Conservation (phyloP, 2,888 invertebrate genomes). For the Apamea crenata region DNA sequence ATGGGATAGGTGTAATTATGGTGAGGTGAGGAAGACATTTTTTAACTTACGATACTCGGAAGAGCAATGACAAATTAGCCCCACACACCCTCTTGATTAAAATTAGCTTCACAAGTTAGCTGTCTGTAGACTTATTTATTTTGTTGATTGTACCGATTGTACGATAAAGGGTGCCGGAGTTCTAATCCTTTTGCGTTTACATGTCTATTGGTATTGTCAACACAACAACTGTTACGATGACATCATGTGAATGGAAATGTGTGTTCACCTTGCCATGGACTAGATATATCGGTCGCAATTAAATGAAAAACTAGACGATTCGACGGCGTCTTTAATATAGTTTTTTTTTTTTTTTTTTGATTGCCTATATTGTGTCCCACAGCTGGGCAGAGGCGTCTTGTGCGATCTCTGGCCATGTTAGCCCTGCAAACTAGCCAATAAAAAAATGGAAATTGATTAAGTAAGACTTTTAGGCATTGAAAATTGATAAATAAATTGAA, state of each 20-base stretch:
- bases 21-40: too few species aligned
- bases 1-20: not conserved
- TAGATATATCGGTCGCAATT: conserved; percentile 30
- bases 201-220: conserved; percentile 74
- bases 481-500: not conserved
- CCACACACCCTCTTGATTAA: not conserved
- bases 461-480: too few species aligned
- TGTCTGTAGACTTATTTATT: not conserved
- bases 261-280: conserved; percentile 54
- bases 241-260: conserved; percentile 66
- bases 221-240: conserved; percentile 70
- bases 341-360: too few species aligned
- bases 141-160: conserved; percentile 28
- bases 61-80: not conserved
- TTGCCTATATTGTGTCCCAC: too few species aligned
- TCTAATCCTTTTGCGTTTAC: conserved; percentile 72
- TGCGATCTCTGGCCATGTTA: too few species aligned
- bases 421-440: too few species aligned
- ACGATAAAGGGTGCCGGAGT: conserved; percentile 71
- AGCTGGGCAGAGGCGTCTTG: too few species aligned
- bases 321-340: not conserved
- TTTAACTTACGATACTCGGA: not conserved
- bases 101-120: not conserved
- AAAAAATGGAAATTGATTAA: not conserved
- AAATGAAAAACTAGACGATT: conserved; percentile 26